Percentiles rank a stretch among this genome's conserved stretches.
These are phyloP conservation scores for Bacillus rossius DNA, from an alignment of 1,140 invertebrate species.

Conservation along the genomic window DNA sequence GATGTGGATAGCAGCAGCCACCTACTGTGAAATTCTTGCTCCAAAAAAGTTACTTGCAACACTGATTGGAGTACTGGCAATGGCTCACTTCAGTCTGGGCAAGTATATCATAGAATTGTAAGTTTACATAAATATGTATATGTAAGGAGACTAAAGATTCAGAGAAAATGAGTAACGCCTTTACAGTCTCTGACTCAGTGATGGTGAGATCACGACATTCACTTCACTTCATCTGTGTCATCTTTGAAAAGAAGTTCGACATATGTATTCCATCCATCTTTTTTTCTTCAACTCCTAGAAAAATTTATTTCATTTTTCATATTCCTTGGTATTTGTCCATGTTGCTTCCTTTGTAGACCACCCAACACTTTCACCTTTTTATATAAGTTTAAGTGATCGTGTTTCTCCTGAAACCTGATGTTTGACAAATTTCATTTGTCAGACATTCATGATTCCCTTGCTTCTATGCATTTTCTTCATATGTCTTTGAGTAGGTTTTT, in stretches of 20 bases:
- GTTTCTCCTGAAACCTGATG: too few relatives aligned
- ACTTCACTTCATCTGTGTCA: not conserved
- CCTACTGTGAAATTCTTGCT: slow-evolving; percentile 72
- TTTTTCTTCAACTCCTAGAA: too few relatives aligned
- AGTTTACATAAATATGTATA: not conserved
- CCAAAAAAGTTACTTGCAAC: slow-evolving; percentile 75
- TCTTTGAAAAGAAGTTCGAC: not conserved
- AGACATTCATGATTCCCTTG: too few relatives aligned
- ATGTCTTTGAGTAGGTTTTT: too few relatives aligned
- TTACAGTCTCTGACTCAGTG: not conserved
- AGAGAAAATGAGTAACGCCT: not conserved
- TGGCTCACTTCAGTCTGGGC: slow-evolving; percentile 78
- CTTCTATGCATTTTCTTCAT: too few relatives aligned
- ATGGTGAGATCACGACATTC: not conserved
- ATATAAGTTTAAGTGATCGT: too few relatives aligned
- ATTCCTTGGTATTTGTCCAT: too few relatives aligned
- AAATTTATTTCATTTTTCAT: too few relatives aligned
- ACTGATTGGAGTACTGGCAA: slow-evolving; percentile 72
- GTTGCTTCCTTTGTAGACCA: too few relatives aligned
- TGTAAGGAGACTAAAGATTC: not conserved
- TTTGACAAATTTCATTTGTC: too few relatives aligned
- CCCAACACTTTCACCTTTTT: too few relatives aligned
- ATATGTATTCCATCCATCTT: too few relatives aligned
- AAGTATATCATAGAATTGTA: slow-evolving; percentile 18
- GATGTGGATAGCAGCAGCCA: slow-evolving; percentile 84